phyloP scores from a whole-genome alignment of 2,888 invertebrate genomes.

The Caprella mutica region DNA sequence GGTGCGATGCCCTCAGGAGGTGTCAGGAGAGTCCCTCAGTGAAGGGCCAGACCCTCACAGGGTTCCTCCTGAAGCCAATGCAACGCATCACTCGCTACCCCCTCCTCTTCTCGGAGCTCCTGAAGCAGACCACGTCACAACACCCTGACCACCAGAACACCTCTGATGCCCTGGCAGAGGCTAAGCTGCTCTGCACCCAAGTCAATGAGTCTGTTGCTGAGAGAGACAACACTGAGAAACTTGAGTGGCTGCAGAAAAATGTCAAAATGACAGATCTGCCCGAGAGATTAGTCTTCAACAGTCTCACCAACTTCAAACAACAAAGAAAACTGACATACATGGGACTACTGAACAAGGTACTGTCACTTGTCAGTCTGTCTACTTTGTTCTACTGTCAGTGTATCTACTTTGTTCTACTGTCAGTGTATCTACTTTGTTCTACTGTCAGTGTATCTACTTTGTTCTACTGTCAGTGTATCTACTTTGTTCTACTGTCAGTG shows the following conservation, averaged over 20 bases:
- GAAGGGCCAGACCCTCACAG: slow-evolving; percentile 60
- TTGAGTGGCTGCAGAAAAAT: slow-evolving; percentile 62
- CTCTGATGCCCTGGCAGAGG: slow-evolving; percentile 52
- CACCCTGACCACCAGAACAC: slow-evolving; percentile 53
- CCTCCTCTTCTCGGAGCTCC: slow-evolving; percentile 49
- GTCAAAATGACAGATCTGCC: slow-evolving; percentile 54
- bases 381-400: background rate
- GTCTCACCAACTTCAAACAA: slow-evolving; percentile 59
- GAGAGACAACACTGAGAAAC: slow-evolving; percentile 60
- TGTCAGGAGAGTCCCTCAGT: slow-evolving; percentile 55
- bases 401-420: too few species aligned
- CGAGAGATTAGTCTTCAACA: slow-evolving; percentile 54
- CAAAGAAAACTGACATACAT: slow-evolving; percentile 61
- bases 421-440: too few species aligned
- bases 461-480: too few species aligned
- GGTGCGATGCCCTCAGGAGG: slow-evolving; percentile 48
- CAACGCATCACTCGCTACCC: slow-evolving; percentile 70
- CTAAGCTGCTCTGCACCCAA: slow-evolving; percentile 53
- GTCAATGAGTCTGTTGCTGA: slow-evolving; percentile 66
- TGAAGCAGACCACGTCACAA: slow-evolving; percentile 50
- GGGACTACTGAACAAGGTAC: slow-evolving; percentile 55
- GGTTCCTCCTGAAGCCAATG: slow-evolving; percentile 68
- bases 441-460: too few species aligned
- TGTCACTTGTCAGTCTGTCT: background rate
- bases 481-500: too few species aligned